Conservation (phyloP, 2,113 vertebrate species). For the Gopherus flavomarginatus region DNA sequence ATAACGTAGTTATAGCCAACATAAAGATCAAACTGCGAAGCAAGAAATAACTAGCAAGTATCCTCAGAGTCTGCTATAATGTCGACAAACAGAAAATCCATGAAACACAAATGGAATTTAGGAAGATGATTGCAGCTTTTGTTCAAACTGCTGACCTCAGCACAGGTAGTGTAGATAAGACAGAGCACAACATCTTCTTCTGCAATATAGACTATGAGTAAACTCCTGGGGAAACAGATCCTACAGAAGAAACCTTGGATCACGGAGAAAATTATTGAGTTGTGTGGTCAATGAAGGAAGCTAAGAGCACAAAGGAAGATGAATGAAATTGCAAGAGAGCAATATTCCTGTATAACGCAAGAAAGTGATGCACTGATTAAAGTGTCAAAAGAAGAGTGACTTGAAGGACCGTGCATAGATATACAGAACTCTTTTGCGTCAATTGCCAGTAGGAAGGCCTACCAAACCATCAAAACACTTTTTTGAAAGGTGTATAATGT, state of each 20-base stretch:
- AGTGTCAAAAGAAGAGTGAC: too few relatives aligned
- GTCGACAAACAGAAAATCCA: neutral
- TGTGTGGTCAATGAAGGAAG: neutral
- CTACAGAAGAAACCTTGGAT: neutral
- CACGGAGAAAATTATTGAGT: neutral
- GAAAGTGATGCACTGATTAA: too few relatives aligned
- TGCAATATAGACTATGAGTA: neutral
- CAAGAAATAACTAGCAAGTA: neutral
- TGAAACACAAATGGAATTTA: neutral
- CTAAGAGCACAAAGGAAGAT: neutral
- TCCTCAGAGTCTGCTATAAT: neutral
- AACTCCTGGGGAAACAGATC: neutral
- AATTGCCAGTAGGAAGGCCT: neutral
- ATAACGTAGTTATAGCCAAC: neutral
- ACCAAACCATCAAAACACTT: neutral
- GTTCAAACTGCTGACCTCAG: neutral
- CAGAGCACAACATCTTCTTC: neutral
- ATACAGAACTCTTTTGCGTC: neutral
- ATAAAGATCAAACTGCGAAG: neutral
- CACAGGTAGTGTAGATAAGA: neutral
- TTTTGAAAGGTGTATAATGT: neutral
- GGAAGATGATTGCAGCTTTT: neutral
- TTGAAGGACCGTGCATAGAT: neutral
- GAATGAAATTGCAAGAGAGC: neutral
- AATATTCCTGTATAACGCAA: too few relatives aligned